Evolutionary conservation across 2,888 invertebrate species (phyloP).

Genomic region (Nomada ruficornis): DNA sequence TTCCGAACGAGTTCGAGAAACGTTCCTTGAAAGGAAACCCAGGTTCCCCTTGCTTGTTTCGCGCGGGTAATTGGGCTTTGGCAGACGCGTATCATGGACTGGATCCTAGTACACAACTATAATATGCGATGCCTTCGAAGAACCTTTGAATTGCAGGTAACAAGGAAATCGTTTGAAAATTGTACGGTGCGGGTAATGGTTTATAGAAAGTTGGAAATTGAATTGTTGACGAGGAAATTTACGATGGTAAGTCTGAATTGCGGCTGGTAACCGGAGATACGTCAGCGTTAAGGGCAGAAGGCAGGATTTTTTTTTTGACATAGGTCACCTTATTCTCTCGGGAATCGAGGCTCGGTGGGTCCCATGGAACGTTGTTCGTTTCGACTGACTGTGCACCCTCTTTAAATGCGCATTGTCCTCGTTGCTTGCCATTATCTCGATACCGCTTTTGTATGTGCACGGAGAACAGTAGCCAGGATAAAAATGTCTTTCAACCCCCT

Average conservation of each 20-base stretch:
- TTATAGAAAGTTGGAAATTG: background rate
- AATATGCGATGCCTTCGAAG: background rate
- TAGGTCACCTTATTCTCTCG: constrained; percentile 47
- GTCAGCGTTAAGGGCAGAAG: background rate
- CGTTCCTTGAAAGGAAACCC: constrained; percentile 36
- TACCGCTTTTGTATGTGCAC: constrained; percentile 35
- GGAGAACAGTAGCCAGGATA: constrained; percentile 8
- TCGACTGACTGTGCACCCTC: constrained; percentile 38
- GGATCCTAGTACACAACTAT: background rate
- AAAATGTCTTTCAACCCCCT: constrained; percentile 49
- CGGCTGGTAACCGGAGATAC: too few species aligned
- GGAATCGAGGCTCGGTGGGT: constrained; percentile 49
- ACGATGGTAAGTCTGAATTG: too few species aligned
- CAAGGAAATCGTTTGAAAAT: constrained; percentile 2
- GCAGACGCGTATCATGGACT: constrained; percentile 21
- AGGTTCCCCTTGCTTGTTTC: constrained; percentile 34
- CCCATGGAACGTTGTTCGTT: constrained; percentile 50
- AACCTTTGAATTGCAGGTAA: background rate
- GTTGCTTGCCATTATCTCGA: constrained; percentile 61
- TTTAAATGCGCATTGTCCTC: constrained; percentile 50
- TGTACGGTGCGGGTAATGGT: background rate
- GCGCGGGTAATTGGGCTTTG: constrained; percentile 28
- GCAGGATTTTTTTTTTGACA: constrained; percentile 29
- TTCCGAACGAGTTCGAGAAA: constrained; percentile 3
- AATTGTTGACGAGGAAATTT: background rate